These are phyloP conservation scores for Tiliqua scincoides DNA, from an alignment of 2,113 vertebrate species.

Conservation along the genomic window DNA sequence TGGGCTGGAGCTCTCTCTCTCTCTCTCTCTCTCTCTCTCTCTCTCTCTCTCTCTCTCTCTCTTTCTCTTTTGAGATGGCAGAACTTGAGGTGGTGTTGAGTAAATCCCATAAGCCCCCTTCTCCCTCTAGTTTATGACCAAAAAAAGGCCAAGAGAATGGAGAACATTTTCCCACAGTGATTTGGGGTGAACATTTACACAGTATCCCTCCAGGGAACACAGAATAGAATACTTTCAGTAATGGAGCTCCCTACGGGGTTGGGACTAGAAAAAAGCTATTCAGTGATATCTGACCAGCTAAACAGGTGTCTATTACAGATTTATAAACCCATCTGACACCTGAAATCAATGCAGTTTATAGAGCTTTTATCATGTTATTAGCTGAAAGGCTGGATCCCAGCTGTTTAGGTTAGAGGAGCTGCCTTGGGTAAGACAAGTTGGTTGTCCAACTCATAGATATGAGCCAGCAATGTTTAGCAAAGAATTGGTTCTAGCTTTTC, in stretches of 20 bases:
- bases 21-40: no score
- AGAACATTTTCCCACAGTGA: no score
- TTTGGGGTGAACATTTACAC: no score
- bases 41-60: no score
- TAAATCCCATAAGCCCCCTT: no score
- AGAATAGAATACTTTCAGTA: background rate
- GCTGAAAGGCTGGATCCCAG: background rate
- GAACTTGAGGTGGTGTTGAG: no score
- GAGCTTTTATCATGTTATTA: background rate
- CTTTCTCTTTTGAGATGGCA: no score
- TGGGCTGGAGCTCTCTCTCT: no score
- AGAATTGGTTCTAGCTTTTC: background rate
- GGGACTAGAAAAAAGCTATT: background rate
- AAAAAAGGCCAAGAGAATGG: no score
- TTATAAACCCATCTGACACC: background rate
- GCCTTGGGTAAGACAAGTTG: background rate
- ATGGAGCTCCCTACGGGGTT: background rate
- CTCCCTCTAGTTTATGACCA: no score
- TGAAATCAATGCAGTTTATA: background rate
- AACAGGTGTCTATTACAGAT: background rate
- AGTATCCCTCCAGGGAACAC: background rate
- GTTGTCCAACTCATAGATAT: background rate
- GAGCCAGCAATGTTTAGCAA: background rate
- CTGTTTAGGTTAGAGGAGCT: background rate
- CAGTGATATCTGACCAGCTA: background rate